Evolutionary conservation across 2,888 invertebrate genomes (phyloP).

Genomic region (Conomelus anceps): DNA sequence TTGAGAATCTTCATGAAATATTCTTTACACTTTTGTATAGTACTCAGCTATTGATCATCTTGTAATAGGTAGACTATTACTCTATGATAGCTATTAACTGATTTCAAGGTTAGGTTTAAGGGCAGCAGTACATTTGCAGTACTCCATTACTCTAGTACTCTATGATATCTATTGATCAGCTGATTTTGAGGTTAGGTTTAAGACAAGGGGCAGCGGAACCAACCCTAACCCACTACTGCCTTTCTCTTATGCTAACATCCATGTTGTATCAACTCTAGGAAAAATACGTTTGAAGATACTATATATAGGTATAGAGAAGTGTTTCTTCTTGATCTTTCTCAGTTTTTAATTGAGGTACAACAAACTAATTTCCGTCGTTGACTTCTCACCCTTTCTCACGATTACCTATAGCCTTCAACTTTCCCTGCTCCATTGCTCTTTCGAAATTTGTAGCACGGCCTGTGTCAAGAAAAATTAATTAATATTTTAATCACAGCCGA

Average conservation of each 20-base stretch:
- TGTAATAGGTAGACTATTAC: no score
- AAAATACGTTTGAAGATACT: neutral
- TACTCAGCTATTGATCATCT: no score
- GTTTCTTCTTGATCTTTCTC: neutral
- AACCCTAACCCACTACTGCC: no score
- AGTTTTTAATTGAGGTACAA: neutral
- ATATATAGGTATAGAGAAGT: neutral
- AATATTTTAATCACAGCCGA: neutral
- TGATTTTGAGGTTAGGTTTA: no score
- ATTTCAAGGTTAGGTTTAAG: no score
- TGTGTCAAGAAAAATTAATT: neutral
- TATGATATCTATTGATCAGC: no score
- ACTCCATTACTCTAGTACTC: no score
- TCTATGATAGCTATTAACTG: no score
- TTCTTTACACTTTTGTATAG: no score
- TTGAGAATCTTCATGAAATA: no score
- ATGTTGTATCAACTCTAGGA: neutral
- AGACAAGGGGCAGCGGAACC: no score
- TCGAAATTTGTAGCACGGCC: neutral
- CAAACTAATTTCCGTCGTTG: neutral
- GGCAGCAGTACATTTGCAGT: no score
- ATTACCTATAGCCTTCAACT: neutral
- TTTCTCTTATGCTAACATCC: neutral
- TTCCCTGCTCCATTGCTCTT: neutral
- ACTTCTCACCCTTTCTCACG: neutral